These are phyloP conservation scores for Hydrocynus forskahlii DNA, from an alignment of 2,797 vertebrate genomes.

Conservation along the genomic window DNA sequence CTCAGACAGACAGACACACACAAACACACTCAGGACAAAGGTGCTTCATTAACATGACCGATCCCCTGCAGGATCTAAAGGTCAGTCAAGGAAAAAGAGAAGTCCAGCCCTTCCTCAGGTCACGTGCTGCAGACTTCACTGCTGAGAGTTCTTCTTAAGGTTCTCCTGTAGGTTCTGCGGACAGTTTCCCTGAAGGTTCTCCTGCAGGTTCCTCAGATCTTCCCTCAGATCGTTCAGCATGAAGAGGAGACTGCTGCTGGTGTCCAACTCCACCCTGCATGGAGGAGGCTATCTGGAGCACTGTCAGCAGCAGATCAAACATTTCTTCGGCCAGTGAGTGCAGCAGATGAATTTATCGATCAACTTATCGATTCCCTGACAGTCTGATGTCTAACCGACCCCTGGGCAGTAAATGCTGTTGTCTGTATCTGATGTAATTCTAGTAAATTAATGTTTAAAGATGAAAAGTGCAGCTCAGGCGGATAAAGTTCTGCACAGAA, in stretches of 20 bases:
- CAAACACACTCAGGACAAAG: background rate
- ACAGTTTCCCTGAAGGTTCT: too few relatives aligned
- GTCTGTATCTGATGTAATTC: too few relatives aligned
- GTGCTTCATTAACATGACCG: too few relatives aligned
- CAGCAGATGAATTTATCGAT: background rate
- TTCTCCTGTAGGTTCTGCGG: background rate
- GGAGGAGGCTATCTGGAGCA: constrained; percentile 84
- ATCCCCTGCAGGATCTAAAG: background rate
- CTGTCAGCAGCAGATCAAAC: constrained; percentile 76
- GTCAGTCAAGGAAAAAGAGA: constrained; percentile 1
- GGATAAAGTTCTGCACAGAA: too few relatives aligned
- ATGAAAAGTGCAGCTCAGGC: too few relatives aligned
- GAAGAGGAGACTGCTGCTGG: constrained; percentile 78
- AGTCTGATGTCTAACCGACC: too few relatives aligned
- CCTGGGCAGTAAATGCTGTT: too few relatives aligned
- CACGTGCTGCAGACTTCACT: background rate
- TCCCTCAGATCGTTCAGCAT: constrained; percentile 44
- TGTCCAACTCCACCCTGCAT: constrained; percentile 86
- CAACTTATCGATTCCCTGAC: background rate
- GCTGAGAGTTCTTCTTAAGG: background rate
- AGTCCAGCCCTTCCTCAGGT: background rate
- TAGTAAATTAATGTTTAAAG: too few relatives aligned
- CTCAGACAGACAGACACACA: too few relatives aligned
- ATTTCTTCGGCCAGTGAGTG: constrained; percentile 80
- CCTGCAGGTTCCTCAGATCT: background rate